Base-by-base conservation (phyloP, 2,797 vertebrate species). In the Lates japonicus region DNA sequence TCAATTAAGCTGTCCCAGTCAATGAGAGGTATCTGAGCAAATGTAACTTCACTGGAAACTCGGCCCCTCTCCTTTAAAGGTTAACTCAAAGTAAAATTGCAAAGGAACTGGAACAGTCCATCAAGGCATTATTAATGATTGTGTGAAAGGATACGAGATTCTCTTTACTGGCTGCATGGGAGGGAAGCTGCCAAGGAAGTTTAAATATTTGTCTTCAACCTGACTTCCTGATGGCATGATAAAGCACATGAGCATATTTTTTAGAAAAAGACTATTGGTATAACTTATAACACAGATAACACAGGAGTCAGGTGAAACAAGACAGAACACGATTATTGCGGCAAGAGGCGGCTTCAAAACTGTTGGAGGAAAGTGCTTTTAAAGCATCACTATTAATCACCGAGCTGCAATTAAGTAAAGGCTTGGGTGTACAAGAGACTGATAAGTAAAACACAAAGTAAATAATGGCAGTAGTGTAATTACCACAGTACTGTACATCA, bases 131-230 rank as follows among this genome's bases (percentile, higher is more conserved):
- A 22, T 44, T 77, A 51, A 58, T 42, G 33, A 76, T 12, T n/a
- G 31, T 2, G 74, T n/a, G n/a, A n/a, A 82, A 19, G 49, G 62
- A 51, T 69, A 54, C 70, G 44, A 51, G 19, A 17, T 44, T 48
- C n/a, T 55, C 16, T 35, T 42, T 33, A 46, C 41, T 31, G 39
- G 44, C 31, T 44, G 65, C 25, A 17, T 2, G 33, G 3, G 29
- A 35, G 31, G n/a, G 76, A 83, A 70, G 65, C 74, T 46, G 66
- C 46, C 46, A 60, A 57, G 31, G 20, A 46, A 68, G 33, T 74
- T 68, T 39, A 74, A 87, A 88, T 77, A 77, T 80, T 86, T 83
- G 42, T 64, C 58, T 78, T 55, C 31, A 20, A 7, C 25, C 78
- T 41, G 41, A 78, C 46, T 72, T 85, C 49, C 55, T 17, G 2